These are phyloP conservation scores for Mythimna impura DNA, from an alignment of 2,888 invertebrate genomes.

Conservation along the genomic window DNA sequence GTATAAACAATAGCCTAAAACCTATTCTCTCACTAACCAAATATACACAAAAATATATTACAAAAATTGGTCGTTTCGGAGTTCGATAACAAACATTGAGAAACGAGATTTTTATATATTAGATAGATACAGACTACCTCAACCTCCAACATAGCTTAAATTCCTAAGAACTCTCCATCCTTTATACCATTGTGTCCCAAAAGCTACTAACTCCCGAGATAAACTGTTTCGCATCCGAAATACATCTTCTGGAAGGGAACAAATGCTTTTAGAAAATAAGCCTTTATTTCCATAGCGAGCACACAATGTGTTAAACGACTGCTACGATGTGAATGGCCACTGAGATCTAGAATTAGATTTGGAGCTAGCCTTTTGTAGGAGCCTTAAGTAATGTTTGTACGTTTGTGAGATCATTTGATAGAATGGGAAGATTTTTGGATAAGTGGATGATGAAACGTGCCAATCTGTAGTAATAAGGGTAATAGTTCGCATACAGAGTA, in stretches of 20 bases:
- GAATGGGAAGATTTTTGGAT: constrained; percentile 24
- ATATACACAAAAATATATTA: too few relatives aligned
- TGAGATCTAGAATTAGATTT: constrained; percentile 73
- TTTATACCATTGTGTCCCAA: constrained; percentile 66
- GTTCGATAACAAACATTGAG: too few relatives aligned
- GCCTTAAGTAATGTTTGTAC: constrained; percentile 53
- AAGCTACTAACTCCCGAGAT: constrained; percentile 77
- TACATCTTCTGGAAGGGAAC: constrained; percentile 86
- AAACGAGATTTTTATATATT: too few relatives aligned
- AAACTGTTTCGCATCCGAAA: constrained; percentile 85
- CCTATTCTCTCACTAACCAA: too few relatives aligned
- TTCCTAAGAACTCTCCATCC: neutral
- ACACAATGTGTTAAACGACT: constrained; percentile 79
- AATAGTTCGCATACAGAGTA: too few relatives aligned
- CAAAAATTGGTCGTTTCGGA: too few relatives aligned
- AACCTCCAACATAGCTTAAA: neutral
- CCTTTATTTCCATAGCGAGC: constrained; percentile 78
- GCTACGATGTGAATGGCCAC: constrained; percentile 67
- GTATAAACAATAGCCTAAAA: too few relatives aligned
- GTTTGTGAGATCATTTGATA: constrained; percentile 41
- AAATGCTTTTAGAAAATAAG: constrained; percentile 84
- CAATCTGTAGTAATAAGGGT: too few relatives aligned
- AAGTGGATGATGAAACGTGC: constrained; percentile 4
- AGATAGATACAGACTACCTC: too few relatives aligned
- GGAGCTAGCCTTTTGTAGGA: constrained; percentile 59